A percentile compares a stretch with the other conserved stretches of the same genome.
Evolutionary conservation across 2,113 vertebrate genomes (phyloP).

Genomic region (Sarotherodon lohbergeri): DNA sequence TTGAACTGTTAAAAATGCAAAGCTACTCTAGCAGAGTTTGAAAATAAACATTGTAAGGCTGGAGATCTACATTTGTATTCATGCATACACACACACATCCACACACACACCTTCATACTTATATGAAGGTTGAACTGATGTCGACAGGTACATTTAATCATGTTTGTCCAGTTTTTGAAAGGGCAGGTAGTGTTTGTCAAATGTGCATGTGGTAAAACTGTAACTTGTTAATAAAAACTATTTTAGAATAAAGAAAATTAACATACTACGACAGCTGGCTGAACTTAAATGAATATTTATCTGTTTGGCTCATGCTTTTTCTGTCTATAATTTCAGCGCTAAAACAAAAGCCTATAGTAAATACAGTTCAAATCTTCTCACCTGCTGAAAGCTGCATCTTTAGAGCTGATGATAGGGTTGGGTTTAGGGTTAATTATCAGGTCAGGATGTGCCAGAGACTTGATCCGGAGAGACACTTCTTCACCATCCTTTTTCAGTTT

Average conservation of each 20-base stretch:
- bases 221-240: neutral
- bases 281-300: neutral
- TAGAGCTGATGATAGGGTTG: slow-evolving; percentile 72
- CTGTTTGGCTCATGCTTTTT: neutral
- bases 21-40: neutral
- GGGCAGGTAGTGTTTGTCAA: neutral
- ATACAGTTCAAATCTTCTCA: slow-evolving; percentile 18
- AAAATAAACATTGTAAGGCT: neutral
- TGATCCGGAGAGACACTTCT: slow-evolving; percentile 55
- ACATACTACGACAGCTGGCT: neutral
- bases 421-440: slow-evolving; percentile 52
- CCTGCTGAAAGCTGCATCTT: slow-evolving; percentile 80
- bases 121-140: neutral
- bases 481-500: slow-evolving; percentile 63
- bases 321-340: neutral
- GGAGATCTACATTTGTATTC: neutral
- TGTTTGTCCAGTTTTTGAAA: neutral
- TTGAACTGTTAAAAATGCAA: neutral
- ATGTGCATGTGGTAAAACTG: neutral
- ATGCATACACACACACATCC: fast-evolving
- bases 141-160: neutral
- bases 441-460: slow-evolving; percentile 70
- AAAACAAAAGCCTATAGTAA: neutral
- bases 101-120: neutral
- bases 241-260: neutral